Conservation (phyloP, 2,888 invertebrate species). For the Drosophila silvestris region DNA sequence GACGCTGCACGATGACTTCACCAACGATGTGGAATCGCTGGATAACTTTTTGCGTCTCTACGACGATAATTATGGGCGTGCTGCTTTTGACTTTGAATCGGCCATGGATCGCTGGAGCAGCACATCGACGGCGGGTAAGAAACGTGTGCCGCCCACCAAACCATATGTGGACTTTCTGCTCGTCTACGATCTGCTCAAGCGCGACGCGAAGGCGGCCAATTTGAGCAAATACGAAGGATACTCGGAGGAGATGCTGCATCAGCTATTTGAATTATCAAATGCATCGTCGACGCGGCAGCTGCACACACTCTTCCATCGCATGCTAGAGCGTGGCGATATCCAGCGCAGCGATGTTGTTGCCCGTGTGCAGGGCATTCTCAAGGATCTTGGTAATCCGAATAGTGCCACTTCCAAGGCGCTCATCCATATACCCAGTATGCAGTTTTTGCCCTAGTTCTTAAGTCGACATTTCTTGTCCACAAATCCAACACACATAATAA, state of each 20-base stretch:
- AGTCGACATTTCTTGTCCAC: constrained; percentile 37
- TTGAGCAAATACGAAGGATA: constrained; percentile 85
- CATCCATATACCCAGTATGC: constrained; percentile 83
- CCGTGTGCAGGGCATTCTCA: constrained; percentile 81
- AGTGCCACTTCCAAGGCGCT: constrained; percentile 81
- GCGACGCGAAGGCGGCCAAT: constrained; percentile 84
- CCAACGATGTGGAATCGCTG: constrained; percentile 83
- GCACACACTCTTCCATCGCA: constrained; percentile 82
- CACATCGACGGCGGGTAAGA: constrained; percentile 84
- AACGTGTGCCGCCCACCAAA: constrained; percentile 84
- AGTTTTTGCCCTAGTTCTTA: constrained; percentile 80
- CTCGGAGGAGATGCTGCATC: constrained; percentile 78
- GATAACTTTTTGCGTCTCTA: constrained; percentile 84
- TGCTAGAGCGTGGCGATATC: constrained; percentile 83
- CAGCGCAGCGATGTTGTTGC: constrained; percentile 83
- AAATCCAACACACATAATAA: constrained; percentile 45
- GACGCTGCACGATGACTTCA: constrained; percentile 79
- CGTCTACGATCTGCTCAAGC: constrained; percentile 85
- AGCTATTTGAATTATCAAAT: constrained; percentile 79
- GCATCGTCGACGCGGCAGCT: constrained; percentile 83
- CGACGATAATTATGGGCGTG: constrained; percentile 84
- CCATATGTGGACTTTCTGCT: constrained; percentile 85
- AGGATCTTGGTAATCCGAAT: constrained; percentile 82
- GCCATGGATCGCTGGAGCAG: constrained; percentile 82
- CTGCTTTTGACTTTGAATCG: constrained; percentile 75